Evolutionary conservation across 2,888 invertebrate genomes (phyloP), one percentile per base, ranked within the genome.

Genomic region (Adela reaumurella): DNA sequence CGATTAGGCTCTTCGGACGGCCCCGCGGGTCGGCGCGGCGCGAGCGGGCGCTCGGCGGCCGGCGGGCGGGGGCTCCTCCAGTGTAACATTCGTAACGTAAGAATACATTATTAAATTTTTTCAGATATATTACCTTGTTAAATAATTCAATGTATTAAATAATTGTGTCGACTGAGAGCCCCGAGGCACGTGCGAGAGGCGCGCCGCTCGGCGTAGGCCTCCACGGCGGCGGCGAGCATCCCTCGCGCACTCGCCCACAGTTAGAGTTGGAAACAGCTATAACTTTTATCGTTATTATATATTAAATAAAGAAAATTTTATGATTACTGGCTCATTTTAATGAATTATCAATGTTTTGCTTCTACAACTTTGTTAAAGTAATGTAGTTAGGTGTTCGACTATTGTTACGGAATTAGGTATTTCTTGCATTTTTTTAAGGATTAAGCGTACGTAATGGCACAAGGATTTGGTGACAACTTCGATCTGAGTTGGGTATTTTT

Each of bases 81-180:
- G 70, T 71, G 70, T 73, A 72, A 76, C 71, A 71, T 73, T 74
- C 71, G 73, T 68, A 70, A 70, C 64, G 71, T 74, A 77, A 73
- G 74, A 65, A 71, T 71, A 74, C 73, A 76, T 76, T 72, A 76
- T 76, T 72, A 72, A 74, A 77, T 69, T 71, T 70, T 76, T 76
- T 78, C 78, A 79, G 72, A 78, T 78, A 77, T 80, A 79, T 77
- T 76, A 77, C 76, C 76, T 79, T 79, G 79, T 80, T 80, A 80
- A 77, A 74, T 78, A 73, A 71, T 76, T 77, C 70, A 78, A 74
- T 77, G 76, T 79, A 77, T 76, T 70, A 61, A 64, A 65, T 53
- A 62, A 65, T 14, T 8, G 35, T 35, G 35, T 35, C 35, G 35
- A 35, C 35, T 35, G 35, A 35, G 35, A 35, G 35, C 35, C 35